Evolutionary conservation across 2,113 vertebrate genomes (phyloP), one percentile per base, ranked within the genome.

Genomic region (Monopterus albus): DNA sequence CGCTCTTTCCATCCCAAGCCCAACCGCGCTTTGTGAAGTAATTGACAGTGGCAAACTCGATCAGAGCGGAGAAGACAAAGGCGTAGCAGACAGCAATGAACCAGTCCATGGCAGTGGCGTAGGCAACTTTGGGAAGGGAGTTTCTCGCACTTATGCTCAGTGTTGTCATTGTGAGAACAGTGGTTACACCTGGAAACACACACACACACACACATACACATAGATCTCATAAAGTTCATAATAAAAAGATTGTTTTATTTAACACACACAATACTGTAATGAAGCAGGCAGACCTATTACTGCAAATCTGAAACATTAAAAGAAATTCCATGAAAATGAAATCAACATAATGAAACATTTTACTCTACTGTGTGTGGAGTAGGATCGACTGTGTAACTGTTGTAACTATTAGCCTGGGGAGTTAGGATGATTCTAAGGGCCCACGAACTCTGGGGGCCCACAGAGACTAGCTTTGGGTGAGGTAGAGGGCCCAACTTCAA

Each of bases 21-120:
- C 98, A 99, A 91, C 97, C 96, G 55, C 97, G 94, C 91, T 99
- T 99, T 67, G 98, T 99, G 93, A 99, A 99, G 90, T 99, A 99
- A 91, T 99, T 99, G 85, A 99, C 98, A 18, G 98, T 99, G 80
- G 98, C 98, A 79, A 95, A 99, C 90, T 99, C 98, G 66, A 99
- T 99, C 81, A 99, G 88, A 58, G 98, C 98, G 28, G 98, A 99
- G 92, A 99, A 99, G 53, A 99, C 98, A 72, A 99, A 99, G 1
- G 98, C 98, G 13, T 98, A 99, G 82, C 98, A 99, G 56, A 99
- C 98, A 2, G 98, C 98, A 39, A 99, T 99, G 85, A 99, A 99
- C 98, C 98, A 99, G 92, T 99, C 98, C 98, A 99, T 99, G 85
- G 98, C 98, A 2, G 98, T 99, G 62, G 98, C 98, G 59, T 99